Conservation (phyloP, 1,140 invertebrate genomes). For the Brachionus rotundiformis region DNA sequence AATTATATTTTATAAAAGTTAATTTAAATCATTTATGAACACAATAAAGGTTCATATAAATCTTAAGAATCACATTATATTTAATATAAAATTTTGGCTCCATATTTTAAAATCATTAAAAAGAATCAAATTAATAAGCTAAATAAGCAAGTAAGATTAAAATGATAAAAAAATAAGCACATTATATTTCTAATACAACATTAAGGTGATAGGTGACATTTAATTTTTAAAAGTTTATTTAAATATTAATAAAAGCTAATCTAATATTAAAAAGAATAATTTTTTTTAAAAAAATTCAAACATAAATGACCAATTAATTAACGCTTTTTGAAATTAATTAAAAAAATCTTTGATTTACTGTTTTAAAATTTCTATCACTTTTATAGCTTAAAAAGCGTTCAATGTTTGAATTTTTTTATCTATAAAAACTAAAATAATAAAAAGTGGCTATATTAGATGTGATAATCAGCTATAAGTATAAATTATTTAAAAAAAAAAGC, state of each 20-base stretch:
- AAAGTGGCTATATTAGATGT: slow-evolving; percentile 13
- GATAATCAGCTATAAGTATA: neutral
- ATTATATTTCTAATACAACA: slow-evolving; percentile 1
- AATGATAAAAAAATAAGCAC: neutral
- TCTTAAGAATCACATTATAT: no score
- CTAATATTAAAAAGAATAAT: slow-evolving; percentile 15
- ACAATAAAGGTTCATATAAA: no score
- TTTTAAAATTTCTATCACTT: neutral
- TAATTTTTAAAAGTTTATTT: slow-evolving; percentile 22
- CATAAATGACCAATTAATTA: neutral
- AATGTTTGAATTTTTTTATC: slow-evolving; percentile 37
- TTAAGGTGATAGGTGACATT: neutral
- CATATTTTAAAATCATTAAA: no score
- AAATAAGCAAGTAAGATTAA: neutral
- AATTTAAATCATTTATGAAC: no score
- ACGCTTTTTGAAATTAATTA: neutral
- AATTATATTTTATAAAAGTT: no score
- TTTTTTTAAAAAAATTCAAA: slow-evolving; percentile 36
- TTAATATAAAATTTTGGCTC: no score
- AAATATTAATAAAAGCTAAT: neutral
- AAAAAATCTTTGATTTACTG: neutral
- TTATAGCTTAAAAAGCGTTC: neutral
- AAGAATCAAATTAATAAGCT: no score
- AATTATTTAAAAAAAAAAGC: neutral
- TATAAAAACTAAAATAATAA: neutral